Evolutionary conservation across 2,888 invertebrate species (phyloP), one percentile per base, ranked within the genome.

Genomic region (Hirudinaria manillensis): DNA sequence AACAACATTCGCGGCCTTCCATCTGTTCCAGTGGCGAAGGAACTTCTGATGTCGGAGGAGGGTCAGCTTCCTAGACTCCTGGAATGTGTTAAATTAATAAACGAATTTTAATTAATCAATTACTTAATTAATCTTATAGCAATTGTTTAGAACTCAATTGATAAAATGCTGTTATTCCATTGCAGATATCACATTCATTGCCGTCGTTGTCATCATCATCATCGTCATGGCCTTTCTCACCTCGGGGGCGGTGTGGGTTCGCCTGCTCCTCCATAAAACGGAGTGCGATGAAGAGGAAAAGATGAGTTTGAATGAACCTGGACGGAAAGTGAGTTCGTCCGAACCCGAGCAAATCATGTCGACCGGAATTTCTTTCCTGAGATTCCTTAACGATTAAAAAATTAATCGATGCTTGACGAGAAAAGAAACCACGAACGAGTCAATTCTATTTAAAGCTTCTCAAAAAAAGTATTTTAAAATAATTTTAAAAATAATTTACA

Each of bases 261-360:
- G 19, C n/a, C 61, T 61, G 24, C 61, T 61, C 29, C 61, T 61
- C 10, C 6, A 61, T n/a, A 61, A 27, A 4, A 61, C 61, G 10
- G 61, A 61, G n/a, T 61, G 61, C 6, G 61, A 61, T 1, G 61
- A 24, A 24, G 29, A 27, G 24, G 61, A 61, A 10, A 61, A 61
- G 29, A 27, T 24, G 29, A 61, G 61, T n/a, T 61, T 61, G 61
- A 27, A 61, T n/a, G 61, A 61, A 61, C n/a, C 29, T n/a, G 61
- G 61, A 27, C 24, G 61, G 61, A 61, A 61, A 29, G 29, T 10
- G 3, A 24, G 29, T 29, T 61, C 21, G 19, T 61, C 61, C 21
- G 24, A 61, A 1, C 61, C 61, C 24, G 6, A 21, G 24, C 24
- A 13, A 19, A 24, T 27, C 61, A 61, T 24, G 10, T 61, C 61